Conservation (phyloP, 2,888 invertebrate genomes). For the Cataglyphis livida region DNA sequence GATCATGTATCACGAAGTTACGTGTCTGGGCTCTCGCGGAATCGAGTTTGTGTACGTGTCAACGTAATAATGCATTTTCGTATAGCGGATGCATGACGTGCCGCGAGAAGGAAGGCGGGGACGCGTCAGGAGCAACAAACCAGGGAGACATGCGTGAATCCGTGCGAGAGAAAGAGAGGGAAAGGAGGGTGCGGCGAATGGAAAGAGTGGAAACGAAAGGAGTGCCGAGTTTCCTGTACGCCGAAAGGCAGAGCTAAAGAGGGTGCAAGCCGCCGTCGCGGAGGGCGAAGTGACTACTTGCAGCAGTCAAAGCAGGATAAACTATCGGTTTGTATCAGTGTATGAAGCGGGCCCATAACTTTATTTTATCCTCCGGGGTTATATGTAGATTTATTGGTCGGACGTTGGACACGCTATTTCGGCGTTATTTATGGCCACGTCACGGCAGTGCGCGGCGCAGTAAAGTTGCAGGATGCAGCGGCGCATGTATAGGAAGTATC, state of each 20-base stretch:
- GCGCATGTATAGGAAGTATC: conserved; percentile 50
- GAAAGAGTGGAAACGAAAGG: conserved; percentile 45
- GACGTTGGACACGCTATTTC: conserved; percentile 79
- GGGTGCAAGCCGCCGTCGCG: neutral
- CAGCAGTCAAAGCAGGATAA: conserved; percentile 74
- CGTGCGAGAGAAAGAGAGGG: conserved; percentile 5
- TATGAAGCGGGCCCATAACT: conserved; percentile 80
- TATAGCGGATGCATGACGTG: conserved; percentile 54
- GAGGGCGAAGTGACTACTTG: conserved; percentile 67
- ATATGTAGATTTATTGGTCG: conserved; percentile 80
- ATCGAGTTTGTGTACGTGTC: conserved; percentile 78
- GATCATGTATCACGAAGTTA: conserved; percentile 73
- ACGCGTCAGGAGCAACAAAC: conserved; percentile 25
- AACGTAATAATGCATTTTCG: conserved; percentile 78
- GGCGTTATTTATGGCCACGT: conserved; percentile 77
- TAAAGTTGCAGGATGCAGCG: conserved; percentile 69
- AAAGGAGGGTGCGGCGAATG: conserved; percentile 18
- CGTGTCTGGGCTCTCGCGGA: conserved; percentile 75
- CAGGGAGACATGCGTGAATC: conserved; percentile 27
- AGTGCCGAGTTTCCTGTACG: conserved; percentile 40
- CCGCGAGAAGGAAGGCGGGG: conserved; percentile 11
- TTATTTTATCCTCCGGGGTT: conserved; percentile 79
- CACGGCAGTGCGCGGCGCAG: conserved; percentile 66
- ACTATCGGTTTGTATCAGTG: conserved; percentile 78
- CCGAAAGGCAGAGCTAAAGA: conserved; percentile 46